Evolutionary conservation across 2,113 vertebrate genomes (phyloP).

Genomic region (Halcyon senegalensis): DNA sequence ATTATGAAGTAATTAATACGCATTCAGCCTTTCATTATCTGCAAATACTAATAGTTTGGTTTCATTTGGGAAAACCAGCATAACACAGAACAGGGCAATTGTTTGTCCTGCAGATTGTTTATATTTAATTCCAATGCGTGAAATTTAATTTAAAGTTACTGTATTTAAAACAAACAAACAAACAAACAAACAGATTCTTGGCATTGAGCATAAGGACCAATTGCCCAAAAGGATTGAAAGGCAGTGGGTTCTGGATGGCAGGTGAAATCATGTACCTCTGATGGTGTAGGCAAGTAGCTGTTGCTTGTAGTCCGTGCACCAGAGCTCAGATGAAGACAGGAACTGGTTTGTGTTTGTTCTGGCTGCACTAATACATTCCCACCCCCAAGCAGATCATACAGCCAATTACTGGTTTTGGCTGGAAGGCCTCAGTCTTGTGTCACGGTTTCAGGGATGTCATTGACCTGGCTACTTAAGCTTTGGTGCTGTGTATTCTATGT

Average conservation of each 20-base stretch:
- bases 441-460: not conserved
- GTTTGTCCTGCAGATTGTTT: not conserved
- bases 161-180: not conserved
- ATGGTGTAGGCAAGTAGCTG: not conserved
- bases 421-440: not conserved
- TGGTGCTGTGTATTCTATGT: not conserved
- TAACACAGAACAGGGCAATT: rapidly evolving
- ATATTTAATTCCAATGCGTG: not conserved
- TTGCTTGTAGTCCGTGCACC: not conserved
- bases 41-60: not conserved
- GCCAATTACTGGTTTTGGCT: not conserved
- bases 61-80: not conserved
- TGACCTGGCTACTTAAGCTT: not conserved
- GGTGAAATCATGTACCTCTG: not conserved
- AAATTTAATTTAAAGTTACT: not conserved
- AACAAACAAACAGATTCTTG: not conserved
- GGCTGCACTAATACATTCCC: not conserved
- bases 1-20: not conserved
- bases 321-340: not conserved
- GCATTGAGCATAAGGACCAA: not conserved
- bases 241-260: not conserved
- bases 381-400: not conserved
- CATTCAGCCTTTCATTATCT: not conserved
- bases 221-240: not conserved
- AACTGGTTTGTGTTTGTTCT: not conserved